phyloP scores from a whole-genome alignment of 2,113 vertebrate species.

The Conger conger region DNA sequence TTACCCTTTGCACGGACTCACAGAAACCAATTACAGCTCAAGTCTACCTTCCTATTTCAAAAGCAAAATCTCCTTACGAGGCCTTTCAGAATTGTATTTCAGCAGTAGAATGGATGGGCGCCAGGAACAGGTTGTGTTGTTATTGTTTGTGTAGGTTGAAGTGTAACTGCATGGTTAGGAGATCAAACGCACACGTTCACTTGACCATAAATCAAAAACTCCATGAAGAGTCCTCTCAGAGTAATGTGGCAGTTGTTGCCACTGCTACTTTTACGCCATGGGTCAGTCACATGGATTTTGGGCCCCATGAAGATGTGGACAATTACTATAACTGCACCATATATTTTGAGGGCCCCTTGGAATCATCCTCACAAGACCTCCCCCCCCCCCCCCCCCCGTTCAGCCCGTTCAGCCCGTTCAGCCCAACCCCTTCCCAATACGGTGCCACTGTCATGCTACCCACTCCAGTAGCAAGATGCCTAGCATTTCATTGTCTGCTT shows the following conservation, averaged over 20 bases:
- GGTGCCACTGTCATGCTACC: neutral
- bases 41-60: neutral
- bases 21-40: neutral
- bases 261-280: neutral
- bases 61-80: neutral
- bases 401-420: no score
- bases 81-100: neutral
- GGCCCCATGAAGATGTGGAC: no score
- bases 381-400: no score
- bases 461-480: neutral
- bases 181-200: neutral
- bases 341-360: no score
- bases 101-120: neutral
- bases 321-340: no score
- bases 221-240: neutral
- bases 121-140: neutral
- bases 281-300: neutral
- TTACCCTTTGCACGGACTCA: neutral
- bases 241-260: neutral
- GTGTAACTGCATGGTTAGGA: neutral
- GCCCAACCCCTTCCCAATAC: no score
- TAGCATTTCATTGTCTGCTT: slow-evolving; percentile 35
- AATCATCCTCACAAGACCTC: no score
- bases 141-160: neutral
- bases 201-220: neutral